These are phyloP conservation scores for Phymorhynchus buccinoides DNA, from an alignment of 1,140 invertebrate species.

Conservation along the genomic window DNA sequence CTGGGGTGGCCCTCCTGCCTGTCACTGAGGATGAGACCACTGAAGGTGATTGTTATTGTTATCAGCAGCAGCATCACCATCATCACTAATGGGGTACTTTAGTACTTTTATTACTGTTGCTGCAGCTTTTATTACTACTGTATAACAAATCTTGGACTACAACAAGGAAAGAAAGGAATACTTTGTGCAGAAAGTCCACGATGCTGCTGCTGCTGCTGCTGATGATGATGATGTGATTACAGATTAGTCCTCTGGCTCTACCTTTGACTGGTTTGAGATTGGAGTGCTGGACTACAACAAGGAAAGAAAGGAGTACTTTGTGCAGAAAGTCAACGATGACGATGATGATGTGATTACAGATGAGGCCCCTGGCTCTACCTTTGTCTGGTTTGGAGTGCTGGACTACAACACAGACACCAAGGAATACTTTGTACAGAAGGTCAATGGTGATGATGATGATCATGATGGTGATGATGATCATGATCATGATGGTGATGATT, in stretches of 20 bases:
- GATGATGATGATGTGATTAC: too few species aligned
- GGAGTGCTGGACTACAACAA: constrained; percentile 78
- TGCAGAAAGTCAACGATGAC: constrained; percentile 78
- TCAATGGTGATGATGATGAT: too few species aligned
- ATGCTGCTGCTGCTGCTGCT: too few species aligned
- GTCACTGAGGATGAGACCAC: constrained; percentile 54
- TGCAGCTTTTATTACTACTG: too few species aligned
- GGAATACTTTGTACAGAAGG: constrained; percentile 75
- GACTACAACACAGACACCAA: constrained; percentile 75
- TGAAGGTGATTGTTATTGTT: constrained; percentile 58
- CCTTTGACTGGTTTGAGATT: constrained; percentile 79
- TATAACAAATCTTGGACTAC: too few species aligned
- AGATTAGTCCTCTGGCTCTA: constrained; percentile 67
- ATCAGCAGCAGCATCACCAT: too few species aligned
- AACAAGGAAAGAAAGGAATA: constrained; percentile 71
- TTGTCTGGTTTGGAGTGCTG: constrained; percentile 79
- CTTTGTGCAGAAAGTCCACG: constrained; percentile 76
- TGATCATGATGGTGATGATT: too few species aligned
- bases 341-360: constrained; percentile 47
- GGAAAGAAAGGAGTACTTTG: constrained; percentile 68
- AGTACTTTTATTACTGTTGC: too few species aligned
- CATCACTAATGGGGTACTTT: too few species aligned
- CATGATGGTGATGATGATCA: too few species aligned
- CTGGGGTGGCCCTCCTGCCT: constrained; percentile 80
- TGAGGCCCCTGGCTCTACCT: constrained; percentile 69